Percentiles rank a stretch among this genome's conserved stretches.
Evolutionary conservation across 2,113 vertebrate species (phyloP).

Genomic region (Zonotrichia leucophrys): DNA sequence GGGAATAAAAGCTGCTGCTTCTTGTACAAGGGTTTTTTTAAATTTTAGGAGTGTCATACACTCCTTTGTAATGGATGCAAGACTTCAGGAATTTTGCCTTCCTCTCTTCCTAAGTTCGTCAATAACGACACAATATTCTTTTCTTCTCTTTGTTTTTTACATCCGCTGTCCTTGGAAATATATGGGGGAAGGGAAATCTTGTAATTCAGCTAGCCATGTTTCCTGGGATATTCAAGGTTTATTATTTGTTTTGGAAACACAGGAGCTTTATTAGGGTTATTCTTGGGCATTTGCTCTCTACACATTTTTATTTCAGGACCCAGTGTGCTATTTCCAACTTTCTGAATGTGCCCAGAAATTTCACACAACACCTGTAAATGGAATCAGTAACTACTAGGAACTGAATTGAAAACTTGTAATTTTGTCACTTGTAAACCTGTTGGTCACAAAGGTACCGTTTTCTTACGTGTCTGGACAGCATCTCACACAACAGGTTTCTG

Average conservation of each 20-base stretch:
- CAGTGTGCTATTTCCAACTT: not conserved
- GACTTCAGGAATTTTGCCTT: not conserved
- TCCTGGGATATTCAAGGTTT: conserved; percentile 62
- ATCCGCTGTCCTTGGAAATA: not conserved
- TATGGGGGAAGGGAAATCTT: not conserved
- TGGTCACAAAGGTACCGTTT: not conserved
- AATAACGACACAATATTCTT: not conserved
- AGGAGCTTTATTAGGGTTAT: conserved; percentile 18
- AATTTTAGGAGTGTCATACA: not conserved
- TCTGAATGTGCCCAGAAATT: not conserved
- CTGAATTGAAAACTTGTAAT: not conserved
- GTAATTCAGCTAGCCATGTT: conserved; percentile 18
- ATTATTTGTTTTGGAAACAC: conserved; percentile 66
- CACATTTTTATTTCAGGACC: conserved; percentile 18
- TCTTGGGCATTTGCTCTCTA: conserved; percentile 30
- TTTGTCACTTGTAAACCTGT: not conserved
- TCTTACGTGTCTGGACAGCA: not conserved
- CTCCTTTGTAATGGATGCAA: not conserved
- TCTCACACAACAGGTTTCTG: not conserved
- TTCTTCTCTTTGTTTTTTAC: not conserved
- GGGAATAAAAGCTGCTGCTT: not conserved
- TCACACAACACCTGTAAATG: not conserved
- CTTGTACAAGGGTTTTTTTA: not conserved
- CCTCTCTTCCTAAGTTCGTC: not conserved
- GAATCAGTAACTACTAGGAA: not conserved